phyloP scores from a whole-genome alignment of 2,888 invertebrate species.

The Himalopsyche kuldschensis region DNA sequence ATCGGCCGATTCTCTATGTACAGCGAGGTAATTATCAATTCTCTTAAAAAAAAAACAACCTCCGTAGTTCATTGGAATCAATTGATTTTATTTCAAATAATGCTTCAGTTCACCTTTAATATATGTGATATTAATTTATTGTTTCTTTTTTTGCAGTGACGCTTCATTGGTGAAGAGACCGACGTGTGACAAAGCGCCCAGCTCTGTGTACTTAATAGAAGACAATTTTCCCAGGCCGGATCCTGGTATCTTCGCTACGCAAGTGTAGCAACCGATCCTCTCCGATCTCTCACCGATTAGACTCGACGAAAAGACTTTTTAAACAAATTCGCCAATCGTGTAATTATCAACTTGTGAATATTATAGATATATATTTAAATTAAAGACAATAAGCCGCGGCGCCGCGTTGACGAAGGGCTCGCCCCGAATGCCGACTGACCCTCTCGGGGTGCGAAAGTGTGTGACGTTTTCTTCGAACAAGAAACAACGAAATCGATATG shows the following conservation, averaged over 20 bases:
- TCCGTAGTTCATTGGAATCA: neutral
- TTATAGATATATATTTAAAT: conserved; percentile 1
- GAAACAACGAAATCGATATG: neutral
- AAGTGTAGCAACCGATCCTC: conserved; percentile 63
- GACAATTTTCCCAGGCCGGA: conserved; percentile 73
- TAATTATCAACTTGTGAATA: conserved; percentile 33
- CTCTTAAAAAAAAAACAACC: neutral
- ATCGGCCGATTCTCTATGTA: conserved; percentile 52
- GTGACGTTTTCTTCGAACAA: conserved; percentile 5
- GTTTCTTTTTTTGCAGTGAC: conserved; percentile 58
- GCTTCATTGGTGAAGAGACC: conserved; percentile 72
- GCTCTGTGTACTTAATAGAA: conserved; percentile 72
- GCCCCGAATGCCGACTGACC: neutral
- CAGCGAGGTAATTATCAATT: conserved; percentile 50
- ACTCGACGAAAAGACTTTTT: conserved; percentile 28
- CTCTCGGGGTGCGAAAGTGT: neutral
- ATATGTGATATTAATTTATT: conserved; percentile 18
- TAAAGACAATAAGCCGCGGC: conserved; percentile 13
- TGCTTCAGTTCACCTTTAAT: neutral
- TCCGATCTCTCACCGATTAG: conserved; percentile 1
- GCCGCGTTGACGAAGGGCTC: conserved; percentile 19
- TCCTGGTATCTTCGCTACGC: conserved; percentile 69
- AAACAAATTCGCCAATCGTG: conserved; percentile 34
- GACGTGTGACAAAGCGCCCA: conserved; percentile 52
- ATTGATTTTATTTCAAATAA: neutral